Evolutionary conservation across 2,888 invertebrate species (phyloP).

Genomic region (Nemoura dubitans): DNA sequence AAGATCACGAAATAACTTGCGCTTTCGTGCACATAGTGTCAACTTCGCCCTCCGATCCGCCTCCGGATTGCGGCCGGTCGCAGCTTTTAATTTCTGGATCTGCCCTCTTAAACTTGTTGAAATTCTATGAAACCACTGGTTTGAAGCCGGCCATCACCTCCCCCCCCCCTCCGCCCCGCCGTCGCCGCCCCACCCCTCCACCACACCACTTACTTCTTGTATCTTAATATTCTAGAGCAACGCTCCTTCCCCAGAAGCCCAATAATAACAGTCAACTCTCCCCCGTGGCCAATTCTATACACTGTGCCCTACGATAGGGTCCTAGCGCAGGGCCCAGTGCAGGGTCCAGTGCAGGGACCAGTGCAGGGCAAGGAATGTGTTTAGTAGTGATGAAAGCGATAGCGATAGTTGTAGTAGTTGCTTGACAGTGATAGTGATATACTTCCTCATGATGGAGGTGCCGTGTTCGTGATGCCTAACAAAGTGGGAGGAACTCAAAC

Average conservation of each 20-base stretch:
- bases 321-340: too few relatives aligned
- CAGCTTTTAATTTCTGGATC: neutral
- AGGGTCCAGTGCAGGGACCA: too few relatives aligned
- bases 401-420: too few relatives aligned
- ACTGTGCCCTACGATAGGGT: too few relatives aligned
- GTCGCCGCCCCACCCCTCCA: neutral
- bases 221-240: neutral
- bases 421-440: too few relatives aligned
- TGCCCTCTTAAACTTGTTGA: neutral
- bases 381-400: too few relatives aligned
- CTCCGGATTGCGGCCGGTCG: neutral
- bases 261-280: neutral
- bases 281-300: neutral
- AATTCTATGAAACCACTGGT: neutral
- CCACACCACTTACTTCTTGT: neutral
- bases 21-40: neutral
- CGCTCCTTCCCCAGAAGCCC: neutral
- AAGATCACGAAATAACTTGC: neutral
- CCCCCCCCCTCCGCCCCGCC: neutral
- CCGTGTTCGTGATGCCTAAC: too few relatives aligned
- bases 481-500: neutral
- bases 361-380: too few relatives aligned
- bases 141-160: neutral
- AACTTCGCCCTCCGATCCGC: neutral
- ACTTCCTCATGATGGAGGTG: too few relatives aligned